Percentiles rank a stretch among this genome's conserved stretches.
These are phyloP conservation scores for Heteromormyrus szaboi DNA, from an alignment of 2,797 vertebrate genomes.

Conservation along the genomic window DNA sequence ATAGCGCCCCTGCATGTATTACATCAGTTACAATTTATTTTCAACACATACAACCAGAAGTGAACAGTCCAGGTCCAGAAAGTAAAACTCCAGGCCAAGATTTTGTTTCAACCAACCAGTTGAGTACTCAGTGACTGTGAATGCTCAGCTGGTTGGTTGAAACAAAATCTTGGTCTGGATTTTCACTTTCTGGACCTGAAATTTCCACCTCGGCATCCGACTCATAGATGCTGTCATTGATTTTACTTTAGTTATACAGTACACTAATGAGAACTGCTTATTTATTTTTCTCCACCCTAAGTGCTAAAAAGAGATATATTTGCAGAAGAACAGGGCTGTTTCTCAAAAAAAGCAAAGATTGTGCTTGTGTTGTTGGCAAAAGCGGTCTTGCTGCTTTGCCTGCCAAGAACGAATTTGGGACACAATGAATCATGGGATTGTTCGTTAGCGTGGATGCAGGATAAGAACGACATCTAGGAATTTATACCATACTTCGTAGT, in stretches of 20 bases:
- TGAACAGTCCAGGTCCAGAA: background rate
- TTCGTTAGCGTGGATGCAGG: background rate
- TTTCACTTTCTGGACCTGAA: background rate
- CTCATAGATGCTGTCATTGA: background rate
- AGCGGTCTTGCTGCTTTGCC: background rate
- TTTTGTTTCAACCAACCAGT: background rate
- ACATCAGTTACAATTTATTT: background rate
- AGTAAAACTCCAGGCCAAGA: background rate
- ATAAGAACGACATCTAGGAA: background rate
- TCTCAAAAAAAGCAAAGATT: background rate
- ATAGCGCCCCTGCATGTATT: background rate
- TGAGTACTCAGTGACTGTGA: background rate
- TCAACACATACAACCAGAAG: background rate
- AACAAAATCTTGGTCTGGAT: background rate
- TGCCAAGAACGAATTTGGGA: background rate
- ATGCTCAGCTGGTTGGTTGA: background rate
- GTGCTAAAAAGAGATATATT: background rate
- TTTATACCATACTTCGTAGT: background rate
- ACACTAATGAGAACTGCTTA: background rate
- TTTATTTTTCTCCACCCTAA: background rate
- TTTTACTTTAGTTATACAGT: background rate
- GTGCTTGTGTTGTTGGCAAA: background rate
- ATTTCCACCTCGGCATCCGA: background rate
- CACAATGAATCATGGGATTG: background rate
- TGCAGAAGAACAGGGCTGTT: background rate